Evolutionary conservation across 2,888 invertebrate genomes (phyloP).

Genomic region (Cabera pusaria): DNA sequence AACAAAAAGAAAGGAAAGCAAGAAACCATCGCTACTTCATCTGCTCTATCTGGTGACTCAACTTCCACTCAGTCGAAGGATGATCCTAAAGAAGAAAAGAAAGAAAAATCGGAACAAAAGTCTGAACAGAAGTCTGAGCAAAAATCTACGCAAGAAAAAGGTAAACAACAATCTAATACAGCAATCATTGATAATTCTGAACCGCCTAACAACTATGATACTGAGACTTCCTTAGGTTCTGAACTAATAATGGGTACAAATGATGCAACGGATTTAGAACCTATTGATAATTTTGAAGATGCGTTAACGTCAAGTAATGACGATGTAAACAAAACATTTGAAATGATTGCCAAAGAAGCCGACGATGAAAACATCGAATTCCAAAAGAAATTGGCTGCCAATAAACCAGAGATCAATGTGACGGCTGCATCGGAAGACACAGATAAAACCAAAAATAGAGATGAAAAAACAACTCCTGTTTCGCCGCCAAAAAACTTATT

Average conservation of each 20-base stretch:
- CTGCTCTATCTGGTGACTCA: slow-evolving; percentile 21
- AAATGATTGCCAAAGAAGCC: slow-evolving; percentile 64
- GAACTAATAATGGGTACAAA: too few species aligned
- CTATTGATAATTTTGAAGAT: slow-evolving; percentile 74
- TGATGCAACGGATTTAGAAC: slow-evolving; percentile 44
- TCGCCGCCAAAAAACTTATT: slow-evolving; percentile 82
- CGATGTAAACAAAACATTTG: slow-evolving; percentile 70
- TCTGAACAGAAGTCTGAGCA: slow-evolving; percentile 42
- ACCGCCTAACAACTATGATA: background rate
- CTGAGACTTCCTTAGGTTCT: too few species aligned
- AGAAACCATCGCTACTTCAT: slow-evolving; percentile 36
- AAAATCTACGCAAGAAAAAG: slow-evolving; percentile 49
- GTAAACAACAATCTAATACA: slow-evolving; percentile 51
- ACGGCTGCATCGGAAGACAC: slow-evolving; percentile 56
- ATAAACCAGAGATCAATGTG: slow-evolving; percentile 62
- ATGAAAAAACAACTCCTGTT: slow-evolving; percentile 52
- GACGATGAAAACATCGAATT: slow-evolving; percentile 30
- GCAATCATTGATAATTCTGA: slow-evolving; percentile 19
- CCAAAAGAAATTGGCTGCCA: slow-evolving; percentile 33
- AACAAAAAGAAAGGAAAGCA: slow-evolving; percentile 64
- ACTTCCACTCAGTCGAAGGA: slow-evolving; percentile 32
- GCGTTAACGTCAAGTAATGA: slow-evolving; percentile 70
- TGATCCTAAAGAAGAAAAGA: slow-evolving; percentile 36
- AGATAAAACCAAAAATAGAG: slow-evolving; percentile 38
- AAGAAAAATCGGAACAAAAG: slow-evolving; percentile 44